These are phyloP conservation scores for Penelope pileata DNA, from an alignment of 2,113 vertebrate species.

Conservation along the genomic window DNA sequence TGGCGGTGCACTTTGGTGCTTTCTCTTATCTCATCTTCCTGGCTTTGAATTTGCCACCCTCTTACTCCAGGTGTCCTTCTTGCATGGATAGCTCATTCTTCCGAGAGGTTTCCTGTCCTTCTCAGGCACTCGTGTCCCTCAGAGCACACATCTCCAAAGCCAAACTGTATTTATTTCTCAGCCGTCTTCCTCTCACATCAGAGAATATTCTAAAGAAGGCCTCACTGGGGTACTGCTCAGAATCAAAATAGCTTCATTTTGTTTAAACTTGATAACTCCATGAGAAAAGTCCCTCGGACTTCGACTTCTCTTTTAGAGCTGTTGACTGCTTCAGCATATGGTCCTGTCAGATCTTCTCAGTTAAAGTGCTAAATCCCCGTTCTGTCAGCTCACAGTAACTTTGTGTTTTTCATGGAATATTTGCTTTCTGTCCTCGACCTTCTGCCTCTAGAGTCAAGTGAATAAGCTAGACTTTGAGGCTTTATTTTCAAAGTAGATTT, in stretches of 20 bases:
- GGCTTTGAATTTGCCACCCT: neutral
- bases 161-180: neutral
- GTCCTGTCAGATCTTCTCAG: neutral
- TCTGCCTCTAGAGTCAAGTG: slow-evolving; percentile 9
- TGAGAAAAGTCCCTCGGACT: slow-evolving; percentile 29
- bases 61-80: neutral
- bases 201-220: slow-evolving; percentile 37
- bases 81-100: neutral
- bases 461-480: neutral
- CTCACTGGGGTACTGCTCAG: neutral
- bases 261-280: slow-evolving; percentile 8
- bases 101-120: neutral
- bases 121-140: neutral
- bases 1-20: neutral
- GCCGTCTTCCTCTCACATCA: neutral
- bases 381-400: slow-evolving; percentile 13
- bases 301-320: neutral
- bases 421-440: slow-evolving; percentile 11
- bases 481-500: slow-evolving; percentile 13
- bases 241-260: slow-evolving; percentile 35
- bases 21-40: neutral
- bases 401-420: slow-evolving; percentile 8
- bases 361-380: neutral
- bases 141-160: neutral
- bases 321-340: neutral